Conservation (phyloP, 1,140 invertebrate species). For the Drosophila novamexicana region DNA sequence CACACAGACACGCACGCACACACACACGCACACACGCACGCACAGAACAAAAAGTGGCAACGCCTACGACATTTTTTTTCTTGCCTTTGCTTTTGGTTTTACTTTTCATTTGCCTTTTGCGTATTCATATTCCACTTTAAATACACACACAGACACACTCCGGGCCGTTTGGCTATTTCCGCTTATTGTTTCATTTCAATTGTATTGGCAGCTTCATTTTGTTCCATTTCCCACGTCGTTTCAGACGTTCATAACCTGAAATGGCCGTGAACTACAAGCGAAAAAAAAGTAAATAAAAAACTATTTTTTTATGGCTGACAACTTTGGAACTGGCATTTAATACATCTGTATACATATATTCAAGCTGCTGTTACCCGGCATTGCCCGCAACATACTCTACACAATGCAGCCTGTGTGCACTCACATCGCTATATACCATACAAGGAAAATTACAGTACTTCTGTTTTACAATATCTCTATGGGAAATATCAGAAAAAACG, state of each 20-base stretch:
- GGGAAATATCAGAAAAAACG: too few relatives aligned
- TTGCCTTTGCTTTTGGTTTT: constrained; percentile 7
- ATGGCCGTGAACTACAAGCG: not conserved
- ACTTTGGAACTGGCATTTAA: too few relatives aligned
- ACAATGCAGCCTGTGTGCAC: too few relatives aligned
- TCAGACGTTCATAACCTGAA: not conserved
- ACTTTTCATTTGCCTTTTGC: constrained; percentile 11
- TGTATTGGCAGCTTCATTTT: constrained; percentile 2
- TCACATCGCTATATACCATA: too few relatives aligned
- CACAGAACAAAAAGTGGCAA: not conserved
- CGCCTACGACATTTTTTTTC: constrained; percentile 29
- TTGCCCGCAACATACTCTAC: too few relatives aligned
- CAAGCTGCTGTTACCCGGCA: too few relatives aligned
- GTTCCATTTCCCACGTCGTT: constrained; percentile 16
- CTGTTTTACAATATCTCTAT: too few relatives aligned
- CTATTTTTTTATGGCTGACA: too few relatives aligned
- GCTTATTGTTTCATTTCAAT: constrained; percentile 18
- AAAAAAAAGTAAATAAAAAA: too few relatives aligned
- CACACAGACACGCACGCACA: constrained; percentile 6
- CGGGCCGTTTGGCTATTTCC: constrained; percentile 9
- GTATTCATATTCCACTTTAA: not conserved
- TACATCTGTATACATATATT: too few relatives aligned
- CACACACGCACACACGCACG: not conserved
- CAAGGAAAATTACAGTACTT: too few relatives aligned
- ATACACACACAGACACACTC: not conserved